These are phyloP conservation scores for Labroides dimidiatus DNA, from an alignment of 2,797 vertebrate genomes.

Conservation along the genomic window DNA sequence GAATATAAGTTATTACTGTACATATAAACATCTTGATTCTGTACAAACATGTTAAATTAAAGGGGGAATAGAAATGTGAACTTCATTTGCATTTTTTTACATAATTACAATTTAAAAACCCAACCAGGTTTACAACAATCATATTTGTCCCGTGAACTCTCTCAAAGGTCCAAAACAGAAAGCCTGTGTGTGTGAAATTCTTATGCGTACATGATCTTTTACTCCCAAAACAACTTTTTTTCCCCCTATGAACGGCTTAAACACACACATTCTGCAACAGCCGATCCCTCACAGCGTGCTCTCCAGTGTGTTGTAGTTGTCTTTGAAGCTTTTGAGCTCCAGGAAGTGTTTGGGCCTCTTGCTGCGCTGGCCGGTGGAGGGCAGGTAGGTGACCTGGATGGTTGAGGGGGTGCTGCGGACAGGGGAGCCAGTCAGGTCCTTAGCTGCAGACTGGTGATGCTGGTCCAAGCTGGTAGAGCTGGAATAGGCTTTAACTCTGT, in stretches of 20 bases:
- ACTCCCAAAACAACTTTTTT: background rate
- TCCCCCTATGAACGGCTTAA: background rate
- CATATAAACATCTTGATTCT: constrained; percentile 67
- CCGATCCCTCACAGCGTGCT: constrained; percentile 88
- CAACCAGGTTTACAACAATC: constrained; percentile 45
- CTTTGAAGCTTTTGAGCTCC: constrained; percentile 98
- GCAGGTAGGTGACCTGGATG: constrained; percentile 98
- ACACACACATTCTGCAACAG: background rate
- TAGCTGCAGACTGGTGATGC: constrained; percentile 95
- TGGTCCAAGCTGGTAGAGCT: constrained; percentile 87
- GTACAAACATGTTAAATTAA: constrained; percentile 51
- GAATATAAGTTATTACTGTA: constrained; percentile 51
- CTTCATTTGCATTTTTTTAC: constrained; percentile 12
- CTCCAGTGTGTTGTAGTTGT: constrained; percentile 98
- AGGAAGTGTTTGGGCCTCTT: constrained; percentile 98
- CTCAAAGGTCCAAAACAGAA: constrained; percentile 42
- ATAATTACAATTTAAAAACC: constrained; percentile 36
- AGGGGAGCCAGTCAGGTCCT: constrained; percentile 91
- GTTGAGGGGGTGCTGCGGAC: constrained; percentile 86
- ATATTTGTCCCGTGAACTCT: constrained; percentile 35
- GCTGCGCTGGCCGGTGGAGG: constrained; percentile 94
- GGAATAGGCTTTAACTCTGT: constrained; percentile 90
- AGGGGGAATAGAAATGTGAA: constrained; percentile 21
- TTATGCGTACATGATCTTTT: background rate
- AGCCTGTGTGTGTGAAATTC: background rate